These are phyloP conservation scores for Poecile atricapillus DNA, from an alignment of 2,113 vertebrate species.

Conservation along the genomic window DNA sequence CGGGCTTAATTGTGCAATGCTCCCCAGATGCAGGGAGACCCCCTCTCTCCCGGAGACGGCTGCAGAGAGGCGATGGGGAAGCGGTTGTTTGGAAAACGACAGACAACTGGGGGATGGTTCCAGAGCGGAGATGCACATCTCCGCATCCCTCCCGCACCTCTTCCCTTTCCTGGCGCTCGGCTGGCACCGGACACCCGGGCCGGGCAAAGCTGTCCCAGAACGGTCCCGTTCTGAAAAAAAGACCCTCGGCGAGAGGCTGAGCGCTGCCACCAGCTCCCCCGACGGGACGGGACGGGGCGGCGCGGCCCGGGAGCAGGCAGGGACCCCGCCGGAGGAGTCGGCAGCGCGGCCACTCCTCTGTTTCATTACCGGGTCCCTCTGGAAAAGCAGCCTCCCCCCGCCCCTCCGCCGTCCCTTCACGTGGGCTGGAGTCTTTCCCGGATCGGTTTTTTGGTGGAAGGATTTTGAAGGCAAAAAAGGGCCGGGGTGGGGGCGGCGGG, in stretches of 20 bases:
- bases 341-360: background rate
- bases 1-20: background rate
- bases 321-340: background rate
- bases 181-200: background rate
- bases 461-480: background rate
- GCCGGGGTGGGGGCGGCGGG: background rate
- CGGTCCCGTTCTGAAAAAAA: background rate
- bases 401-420: constrained; percentile 24
- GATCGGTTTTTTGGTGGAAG: constrained; percentile 16
- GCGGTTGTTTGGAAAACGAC: background rate
- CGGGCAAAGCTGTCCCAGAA: background rate
- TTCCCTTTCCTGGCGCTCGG: background rate
- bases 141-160: background rate
- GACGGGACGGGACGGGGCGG: background rate
- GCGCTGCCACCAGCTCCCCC: background rate
- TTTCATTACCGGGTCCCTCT: constrained; percentile 1
- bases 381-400: background rate
- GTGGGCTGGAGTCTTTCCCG: constrained; percentile 58
- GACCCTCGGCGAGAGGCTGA: background rate
- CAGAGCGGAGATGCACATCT: background rate
- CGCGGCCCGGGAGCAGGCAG: background rate
- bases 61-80: background rate
- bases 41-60: background rate
- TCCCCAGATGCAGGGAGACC: background rate
- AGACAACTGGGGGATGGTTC: background rate